Evolutionary conservation across 2,797 vertebrate genomes (phyloP).

Genomic region (Sebastes minor): DNA sequence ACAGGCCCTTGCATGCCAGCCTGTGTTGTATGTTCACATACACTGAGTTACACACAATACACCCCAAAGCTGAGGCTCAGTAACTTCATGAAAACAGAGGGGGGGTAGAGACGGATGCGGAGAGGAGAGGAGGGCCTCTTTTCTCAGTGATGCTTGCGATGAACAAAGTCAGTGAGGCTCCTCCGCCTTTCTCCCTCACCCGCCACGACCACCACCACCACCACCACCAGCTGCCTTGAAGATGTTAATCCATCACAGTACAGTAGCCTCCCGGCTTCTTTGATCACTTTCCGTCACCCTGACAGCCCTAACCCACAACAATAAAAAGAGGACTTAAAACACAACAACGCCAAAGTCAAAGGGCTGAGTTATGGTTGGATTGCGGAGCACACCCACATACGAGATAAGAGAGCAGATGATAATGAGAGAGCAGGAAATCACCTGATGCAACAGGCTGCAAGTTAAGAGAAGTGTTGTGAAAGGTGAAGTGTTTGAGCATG

Average conservation of each 20-base stretch:
- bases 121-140: slow-evolving; percentile 35
- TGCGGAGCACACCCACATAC: slow-evolving; percentile 3
- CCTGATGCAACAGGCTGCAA: slow-evolving; percentile 42
- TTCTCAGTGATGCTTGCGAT: slow-evolving; percentile 53
- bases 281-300: slow-evolving; percentile 60
- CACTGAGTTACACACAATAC: slow-evolving; percentile 57
- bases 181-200: background rate
- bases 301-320: slow-evolving; percentile 54
- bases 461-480: slow-evolving; percentile 12
- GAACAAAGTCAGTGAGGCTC: slow-evolving; percentile 59
- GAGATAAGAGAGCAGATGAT: slow-evolving; percentile 51
- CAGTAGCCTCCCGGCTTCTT: slow-evolving; percentile 65
- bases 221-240: slow-evolving; percentile 55
- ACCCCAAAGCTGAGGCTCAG: slow-evolving; percentile 42
- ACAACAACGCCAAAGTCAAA: slow-evolving; percentile 39
- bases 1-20: slow-evolving; percentile 73
- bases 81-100: slow-evolving; percentile 10
- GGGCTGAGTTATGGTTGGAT: slow-evolving; percentile 29
- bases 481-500: slow-evolving; percentile 10
- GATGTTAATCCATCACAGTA: slow-evolving; percentile 74
- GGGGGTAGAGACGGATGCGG: slow-evolving; percentile 14
- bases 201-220: background rate
- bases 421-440: slow-evolving; percentile 53
- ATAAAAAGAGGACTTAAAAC: slow-evolving; percentile 50
- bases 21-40: slow-evolving; percentile 46